Evolutionary conservation across 2,113 vertebrate species (phyloP), one percentile per base, ranked within the genome.

Genomic region (Nothocercus nigrocapillus): DNA sequence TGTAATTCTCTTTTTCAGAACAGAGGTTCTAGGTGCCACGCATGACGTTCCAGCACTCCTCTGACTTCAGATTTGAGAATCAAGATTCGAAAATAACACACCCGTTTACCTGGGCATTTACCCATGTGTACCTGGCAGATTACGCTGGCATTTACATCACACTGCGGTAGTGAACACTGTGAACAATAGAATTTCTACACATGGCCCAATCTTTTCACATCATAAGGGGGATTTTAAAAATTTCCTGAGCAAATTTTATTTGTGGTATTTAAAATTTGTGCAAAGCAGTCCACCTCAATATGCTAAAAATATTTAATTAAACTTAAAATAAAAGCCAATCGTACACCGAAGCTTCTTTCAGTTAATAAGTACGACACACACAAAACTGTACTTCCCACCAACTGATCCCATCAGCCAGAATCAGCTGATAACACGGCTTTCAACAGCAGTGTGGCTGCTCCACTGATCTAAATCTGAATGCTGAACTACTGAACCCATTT

Each of bases 401-500:
- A 81, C 68, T 7, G 63, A 93, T 64, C 38, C 28, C 47, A 75
- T 47, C 49, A 94, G 72, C 56, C 73, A 91, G 96, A 97, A 91
- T 90, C 61, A 96, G 69, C 69, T 88, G 90, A 81, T 84, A 85
- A 34, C 14, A 2, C 59, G 34, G 74, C 73, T 94, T 83, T 78
- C 72, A 93, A 86, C 58, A 76, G 59, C 62, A 93, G 21, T 40
- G 75, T 89, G 80, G 17, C 95, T 97, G 96, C 77, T 97, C 96
- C 88, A 95, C 53, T 96, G 86, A 97, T 92, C 94, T 96, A 95
- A 95, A 89, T 96, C 82, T 89, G 74, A 97, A 91, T 62, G 18
- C 73, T 49, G 82, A 96, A 95, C 95, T 93, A 89, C 85, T 96
- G 94, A 96, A 93, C 94, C 85, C 92, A 81, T 95, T 95, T 96